Evolutionary conservation across 2,888 invertebrate genomes (phyloP).

Genomic region (Sclerodermus sp.): DNA sequence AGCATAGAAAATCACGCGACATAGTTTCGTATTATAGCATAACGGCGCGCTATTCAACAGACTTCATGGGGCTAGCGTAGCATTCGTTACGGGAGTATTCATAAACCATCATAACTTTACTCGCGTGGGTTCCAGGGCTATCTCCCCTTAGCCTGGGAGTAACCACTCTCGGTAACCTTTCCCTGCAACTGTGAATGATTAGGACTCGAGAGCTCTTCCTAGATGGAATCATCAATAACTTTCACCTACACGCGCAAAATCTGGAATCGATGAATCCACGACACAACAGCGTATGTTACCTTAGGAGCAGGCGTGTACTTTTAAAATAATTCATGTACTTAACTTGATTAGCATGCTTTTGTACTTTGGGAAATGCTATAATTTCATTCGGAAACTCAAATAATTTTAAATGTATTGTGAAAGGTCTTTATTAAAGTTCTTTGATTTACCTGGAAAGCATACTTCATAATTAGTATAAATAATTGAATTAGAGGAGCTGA

Average conservation of each 20-base stretch:
- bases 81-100: conserved; percentile 56
- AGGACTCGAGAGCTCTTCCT: conserved; percentile 7
- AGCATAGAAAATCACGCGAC: conserved; percentile 56
- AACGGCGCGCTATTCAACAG: conserved; percentile 35
- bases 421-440: conserved; percentile 1
- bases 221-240: too few relatives aligned
- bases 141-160: conserved; percentile 11
- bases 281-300: too few relatives aligned
- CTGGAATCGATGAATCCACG: too few relatives aligned
- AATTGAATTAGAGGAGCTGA: conserved; percentile 23
- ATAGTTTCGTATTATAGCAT: conserved; percentile 47
- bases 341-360: too few relatives aligned
- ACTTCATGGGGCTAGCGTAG: conserved; percentile 32
- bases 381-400: too few relatives aligned
- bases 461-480: conserved; percentile 23
- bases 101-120: conserved; percentile 55
- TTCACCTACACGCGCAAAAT: too few relatives aligned
- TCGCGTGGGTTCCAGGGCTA: conserved; percentile 31
- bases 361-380: too few relatives aligned
- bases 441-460: conserved; percentile 16
- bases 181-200: conserved; percentile 19
- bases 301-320: too few relatives aligned
- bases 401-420: too few relatives aligned
- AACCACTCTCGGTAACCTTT: conserved; percentile 16
- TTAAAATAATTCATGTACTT: too few relatives aligned